Conservation (phyloP, 2,113 vertebrate genomes). For the Spea multiplicata region DNA sequence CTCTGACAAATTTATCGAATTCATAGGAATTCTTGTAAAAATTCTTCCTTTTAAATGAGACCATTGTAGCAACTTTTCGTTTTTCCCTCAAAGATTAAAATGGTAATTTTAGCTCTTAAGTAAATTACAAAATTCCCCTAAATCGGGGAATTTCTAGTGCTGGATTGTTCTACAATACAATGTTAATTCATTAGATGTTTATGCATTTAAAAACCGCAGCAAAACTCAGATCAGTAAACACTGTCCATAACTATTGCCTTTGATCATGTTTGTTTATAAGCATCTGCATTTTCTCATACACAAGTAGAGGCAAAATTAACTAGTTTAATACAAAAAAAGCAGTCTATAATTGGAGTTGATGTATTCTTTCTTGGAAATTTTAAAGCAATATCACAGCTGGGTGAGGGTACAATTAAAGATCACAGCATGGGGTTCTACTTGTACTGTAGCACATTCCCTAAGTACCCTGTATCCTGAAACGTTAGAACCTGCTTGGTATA, state of each 20-base stretch:
- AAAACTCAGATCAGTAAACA: neutral
- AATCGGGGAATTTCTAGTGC: too few species aligned
- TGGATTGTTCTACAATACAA: too few species aligned
- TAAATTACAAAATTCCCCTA: too few species aligned
- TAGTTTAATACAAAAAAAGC: conserved; percentile 10
- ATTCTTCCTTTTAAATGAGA: too few species aligned
- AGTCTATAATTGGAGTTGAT: conserved; percentile 23
- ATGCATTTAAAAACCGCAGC: neutral
- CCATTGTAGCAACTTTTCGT: too few species aligned
- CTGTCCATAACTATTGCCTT: conserved; percentile 8
- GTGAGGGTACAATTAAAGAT: conserved; percentile 34
- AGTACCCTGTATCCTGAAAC: conserved; percentile 28
- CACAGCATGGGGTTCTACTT: conserved; percentile 25
- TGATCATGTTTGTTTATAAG: conserved; percentile 37
- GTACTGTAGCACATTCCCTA: conserved; percentile 3
- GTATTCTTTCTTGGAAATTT: conserved; percentile 19
- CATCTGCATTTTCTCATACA: conserved; percentile 35
- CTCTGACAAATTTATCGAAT: too few species aligned
- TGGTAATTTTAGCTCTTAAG: too few species aligned
- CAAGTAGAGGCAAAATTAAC: conserved; percentile 23
- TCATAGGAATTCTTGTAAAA: too few species aligned
- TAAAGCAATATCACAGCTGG: conserved; percentile 44
- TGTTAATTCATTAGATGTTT: too few species aligned
- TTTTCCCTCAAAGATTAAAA: too few species aligned
- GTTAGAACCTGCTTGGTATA: conserved; percentile 42